Conservation (phyloP, 2,797 vertebrate species). For the Protonibea diacanthus region DNA sequence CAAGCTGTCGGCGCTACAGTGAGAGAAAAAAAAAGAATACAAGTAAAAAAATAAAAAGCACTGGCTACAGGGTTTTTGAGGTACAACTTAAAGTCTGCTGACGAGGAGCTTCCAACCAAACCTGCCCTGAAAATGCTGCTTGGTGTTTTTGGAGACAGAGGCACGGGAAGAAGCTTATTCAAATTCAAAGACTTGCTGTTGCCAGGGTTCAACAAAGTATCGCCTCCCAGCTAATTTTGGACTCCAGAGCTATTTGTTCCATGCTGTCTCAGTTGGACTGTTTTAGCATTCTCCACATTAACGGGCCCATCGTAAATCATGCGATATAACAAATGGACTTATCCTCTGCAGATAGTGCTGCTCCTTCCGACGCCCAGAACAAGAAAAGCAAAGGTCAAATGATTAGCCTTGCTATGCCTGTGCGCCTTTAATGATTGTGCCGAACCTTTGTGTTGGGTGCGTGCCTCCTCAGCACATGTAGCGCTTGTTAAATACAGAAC, state of each 20-base stretch:
- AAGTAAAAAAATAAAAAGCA: constrained; percentile 28
- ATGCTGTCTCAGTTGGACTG: constrained; percentile 71
- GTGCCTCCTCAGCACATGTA: constrained; percentile 85
- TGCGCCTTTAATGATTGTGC: constrained; percentile 82
- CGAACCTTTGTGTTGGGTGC: constrained; percentile 81
- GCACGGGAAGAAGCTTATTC: constrained; percentile 47
- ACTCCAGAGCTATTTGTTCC: constrained; percentile 77
- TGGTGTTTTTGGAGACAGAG: constrained; percentile 53
- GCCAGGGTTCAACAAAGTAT: constrained; percentile 67
- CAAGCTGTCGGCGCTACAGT: constrained; percentile 6
- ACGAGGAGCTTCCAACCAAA: constrained; percentile 58
- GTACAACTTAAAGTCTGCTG: constrained; percentile 62
- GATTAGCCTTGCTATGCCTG: constrained; percentile 81
- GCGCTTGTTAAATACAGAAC: constrained; percentile 82
- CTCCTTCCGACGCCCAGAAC: constrained; percentile 69
- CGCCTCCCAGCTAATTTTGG: constrained; percentile 73
- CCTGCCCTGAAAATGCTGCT: constrained; percentile 60
- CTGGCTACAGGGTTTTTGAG: constrained; percentile 37
- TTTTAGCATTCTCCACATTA: constrained; percentile 82
- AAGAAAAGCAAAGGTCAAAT: constrained; percentile 86
- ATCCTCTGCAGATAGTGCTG: constrained; percentile 73
- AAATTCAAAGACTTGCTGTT: constrained; percentile 57
- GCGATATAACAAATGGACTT: constrained; percentile 82
- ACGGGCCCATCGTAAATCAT: constrained; percentile 81
- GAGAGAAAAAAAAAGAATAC: constrained; percentile 17